phyloP scores from a whole-genome alignment of 2,113 vertebrate genomes.

The Ranitomeya variabilis region DNA sequence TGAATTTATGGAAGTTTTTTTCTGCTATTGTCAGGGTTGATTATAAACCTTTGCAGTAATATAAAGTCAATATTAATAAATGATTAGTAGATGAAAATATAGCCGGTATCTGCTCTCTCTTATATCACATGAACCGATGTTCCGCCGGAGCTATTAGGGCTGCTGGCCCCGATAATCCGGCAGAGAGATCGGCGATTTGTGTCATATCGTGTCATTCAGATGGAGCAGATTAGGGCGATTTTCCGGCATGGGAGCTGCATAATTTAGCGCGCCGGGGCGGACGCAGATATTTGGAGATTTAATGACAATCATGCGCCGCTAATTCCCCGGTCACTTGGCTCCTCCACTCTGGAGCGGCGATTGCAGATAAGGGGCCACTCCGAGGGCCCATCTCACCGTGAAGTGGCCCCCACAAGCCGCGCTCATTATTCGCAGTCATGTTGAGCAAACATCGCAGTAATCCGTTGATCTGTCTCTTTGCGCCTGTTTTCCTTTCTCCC shows the following conservation, averaged over 20 bases:
- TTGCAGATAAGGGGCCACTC: slow-evolving; percentile 76
- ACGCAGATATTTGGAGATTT: slow-evolving; percentile 61
- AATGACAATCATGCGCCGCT: slow-evolving; percentile 76
- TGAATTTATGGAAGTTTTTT: too few relatives aligned
- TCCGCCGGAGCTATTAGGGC: neutral
- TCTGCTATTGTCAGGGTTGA: too few relatives aligned
- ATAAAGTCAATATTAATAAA: neutral
- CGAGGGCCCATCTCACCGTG: slow-evolving; percentile 83
- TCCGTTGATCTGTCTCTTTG: slow-evolving; percentile 87
- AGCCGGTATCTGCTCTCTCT: neutral
- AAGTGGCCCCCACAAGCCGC: slow-evolving; percentile 82
- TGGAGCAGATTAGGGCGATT: slow-evolving; percentile 73
- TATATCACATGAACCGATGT: neutral
- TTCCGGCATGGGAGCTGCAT: slow-evolving; percentile 67
- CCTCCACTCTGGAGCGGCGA: slow-evolving; percentile 74
- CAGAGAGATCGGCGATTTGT: slow-evolving; percentile 64
- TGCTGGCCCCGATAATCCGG: slow-evolving; percentile 58
- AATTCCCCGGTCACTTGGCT: slow-evolving; percentile 73
- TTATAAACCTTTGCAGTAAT: too few relatives aligned
- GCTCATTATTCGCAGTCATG: slow-evolving; percentile 98
- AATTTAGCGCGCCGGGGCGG: slow-evolving; percentile 64
- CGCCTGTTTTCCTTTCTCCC: slow-evolving; percentile 85
- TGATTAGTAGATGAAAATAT: neutral
- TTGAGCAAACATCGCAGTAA: slow-evolving; percentile 99
- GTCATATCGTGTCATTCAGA: slow-evolving; percentile 62